phyloP scores from a whole-genome alignment of 1,140 invertebrate genomes.

The Andrena cerasifolii region DNA sequence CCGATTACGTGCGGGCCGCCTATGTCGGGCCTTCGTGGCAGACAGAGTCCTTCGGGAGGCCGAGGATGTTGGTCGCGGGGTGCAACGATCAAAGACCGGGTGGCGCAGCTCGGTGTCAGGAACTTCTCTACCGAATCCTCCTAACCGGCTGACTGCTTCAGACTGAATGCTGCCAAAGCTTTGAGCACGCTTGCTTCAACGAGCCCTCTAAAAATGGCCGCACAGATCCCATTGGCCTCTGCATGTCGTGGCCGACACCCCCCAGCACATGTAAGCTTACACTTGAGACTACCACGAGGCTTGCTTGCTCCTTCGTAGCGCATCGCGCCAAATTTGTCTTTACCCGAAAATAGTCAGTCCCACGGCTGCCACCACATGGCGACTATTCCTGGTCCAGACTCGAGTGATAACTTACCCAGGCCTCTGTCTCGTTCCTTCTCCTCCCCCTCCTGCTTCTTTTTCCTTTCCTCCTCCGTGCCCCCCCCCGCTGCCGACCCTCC shows the following conservation, averaged over 20 bases:
- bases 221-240: conserved; percentile 80
- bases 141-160: conserved; percentile 76
- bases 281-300: conserved; percentile 71
- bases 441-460: background rate
- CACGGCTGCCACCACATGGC: conserved; percentile 81
- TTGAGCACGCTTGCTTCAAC: conserved; percentile 73
- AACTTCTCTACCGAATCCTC: conserved; percentile 54
- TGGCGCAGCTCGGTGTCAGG: conserved; percentile 3
- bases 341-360: conserved; percentile 89
- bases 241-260: conserved; percentile 72
- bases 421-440: conserved; percentile 50
- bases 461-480: conserved; percentile 3
- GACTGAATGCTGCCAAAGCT: conserved; percentile 81
- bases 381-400: conserved; percentile 76
- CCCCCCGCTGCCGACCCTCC: no score
- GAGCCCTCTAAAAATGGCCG: conserved; percentile 82
- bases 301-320: conserved; percentile 62
- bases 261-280: conserved; percentile 80
- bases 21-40: conserved; percentile 2
- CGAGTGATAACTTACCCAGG: conserved; percentile 70
- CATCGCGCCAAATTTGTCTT: conserved; percentile 90
- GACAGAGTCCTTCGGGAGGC: conserved; percentile 12
- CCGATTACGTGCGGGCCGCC: background rate
- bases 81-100: conserved; percentile 6
- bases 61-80: conserved; percentile 2